A percentile compares a stretch with the other conserved stretches of the same genome.
Evolutionary conservation across 2,797 vertebrate species (phyloP).

Genomic region (Passerculus sandwichensis): DNA sequence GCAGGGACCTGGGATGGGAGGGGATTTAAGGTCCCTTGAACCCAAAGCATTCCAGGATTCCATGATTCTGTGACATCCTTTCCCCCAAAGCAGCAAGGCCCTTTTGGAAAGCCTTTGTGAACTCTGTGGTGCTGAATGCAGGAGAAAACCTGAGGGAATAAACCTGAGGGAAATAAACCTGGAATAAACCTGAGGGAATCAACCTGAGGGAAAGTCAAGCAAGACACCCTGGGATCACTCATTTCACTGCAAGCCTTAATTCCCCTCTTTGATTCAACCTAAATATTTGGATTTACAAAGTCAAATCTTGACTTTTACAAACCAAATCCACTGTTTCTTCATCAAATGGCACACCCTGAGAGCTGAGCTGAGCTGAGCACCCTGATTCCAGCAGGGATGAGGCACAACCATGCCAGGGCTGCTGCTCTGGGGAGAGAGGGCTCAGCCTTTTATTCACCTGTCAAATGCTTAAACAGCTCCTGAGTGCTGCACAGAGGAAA

Average conservation of each 20-base stretch:
- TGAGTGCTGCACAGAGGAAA: neutral
- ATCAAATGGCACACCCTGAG: neutral
- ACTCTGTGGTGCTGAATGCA: neutral
- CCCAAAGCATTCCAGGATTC: neutral
- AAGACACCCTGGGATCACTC: rapidly evolving
- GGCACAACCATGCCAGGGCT: neutral
- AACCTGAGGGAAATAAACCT: neutral
- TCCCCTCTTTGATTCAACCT: neutral
- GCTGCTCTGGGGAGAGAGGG: neutral
- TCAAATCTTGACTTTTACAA: neutral
- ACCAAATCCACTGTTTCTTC: neutral
- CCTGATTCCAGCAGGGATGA: rapidly evolving
- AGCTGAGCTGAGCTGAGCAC: neutral
- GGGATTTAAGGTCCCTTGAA: neutral
- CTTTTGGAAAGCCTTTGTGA: neutral
- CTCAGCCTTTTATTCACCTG: constrained; percentile 41
- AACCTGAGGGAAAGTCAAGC: neutral
- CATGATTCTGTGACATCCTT: too few relatives aligned
- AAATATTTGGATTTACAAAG: neutral
- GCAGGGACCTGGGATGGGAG: neutral
- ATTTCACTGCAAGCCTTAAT: neutral
- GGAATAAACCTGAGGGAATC: neutral
- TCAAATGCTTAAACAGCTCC: neutral
- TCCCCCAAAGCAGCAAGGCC: too few relatives aligned
- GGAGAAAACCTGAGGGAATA: neutral